Conservation (phyloP, 2,888 invertebrate species). For the Epirrhoe alternata region DNA sequence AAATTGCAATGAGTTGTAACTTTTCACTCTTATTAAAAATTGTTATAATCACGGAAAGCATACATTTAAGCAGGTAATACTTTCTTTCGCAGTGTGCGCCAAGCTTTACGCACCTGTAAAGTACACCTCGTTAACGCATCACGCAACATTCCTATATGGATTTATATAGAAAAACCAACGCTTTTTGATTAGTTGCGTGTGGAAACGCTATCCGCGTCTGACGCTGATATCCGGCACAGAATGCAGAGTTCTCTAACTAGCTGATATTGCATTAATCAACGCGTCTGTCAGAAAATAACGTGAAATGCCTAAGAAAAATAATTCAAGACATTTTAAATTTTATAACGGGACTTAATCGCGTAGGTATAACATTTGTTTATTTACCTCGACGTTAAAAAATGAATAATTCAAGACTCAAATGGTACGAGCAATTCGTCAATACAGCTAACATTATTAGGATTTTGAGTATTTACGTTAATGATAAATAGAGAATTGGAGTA, state of each 20-base stretch:
- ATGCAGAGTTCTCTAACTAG: conserved; percentile 41
- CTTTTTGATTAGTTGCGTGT: conserved; percentile 54
- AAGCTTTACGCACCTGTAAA: conserved; percentile 49
- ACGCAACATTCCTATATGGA: conserved; percentile 51
- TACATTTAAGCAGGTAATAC: not conserved
- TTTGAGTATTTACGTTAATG: conserved; percentile 16
- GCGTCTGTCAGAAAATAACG: conserved; percentile 6
- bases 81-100: conserved; percentile 20
- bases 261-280: conserved; percentile 42
- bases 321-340: not conserved
- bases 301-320: not conserved
- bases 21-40: not conserved
- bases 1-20: not conserved
- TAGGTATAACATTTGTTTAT: no score
- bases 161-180: conserved; percentile 51
- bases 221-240: conserved; percentile 48
- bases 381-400: no score
- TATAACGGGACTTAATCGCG: no score
- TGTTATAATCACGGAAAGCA: not conserved
- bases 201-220: conserved; percentile 50
- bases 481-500: conserved; percentile 10
- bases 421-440: not conserved
- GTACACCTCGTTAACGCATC: conserved; percentile 52
- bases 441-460: not conserved
- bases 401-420: no score